Evolutionary conservation across 1,140 invertebrate genomes (phyloP), one percentile per base, ranked within the genome.

Genomic region (Sarcophaga peregrina): DNA sequence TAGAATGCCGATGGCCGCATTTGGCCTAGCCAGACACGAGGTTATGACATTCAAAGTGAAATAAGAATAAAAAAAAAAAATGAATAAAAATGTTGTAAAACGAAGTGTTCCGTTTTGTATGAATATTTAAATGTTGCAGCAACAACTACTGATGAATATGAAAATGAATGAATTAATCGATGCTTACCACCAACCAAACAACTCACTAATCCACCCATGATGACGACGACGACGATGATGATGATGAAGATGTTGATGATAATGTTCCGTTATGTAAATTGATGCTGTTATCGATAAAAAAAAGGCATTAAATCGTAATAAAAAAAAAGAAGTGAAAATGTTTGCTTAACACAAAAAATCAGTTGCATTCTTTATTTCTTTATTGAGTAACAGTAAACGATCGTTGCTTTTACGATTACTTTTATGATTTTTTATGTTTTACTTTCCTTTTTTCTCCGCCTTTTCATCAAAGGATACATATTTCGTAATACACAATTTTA

Each of bases 341-440:
- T 52, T 52, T 58, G 54, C 15, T 58, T 58, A n/a, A n/a, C n/a
- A 58, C 15, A 58, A n/a, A n/a, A 58, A 58, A 58, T 58, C 54
- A 58, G 13, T 58, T 58, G 54, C 54, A 58, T 58, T 58, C 15
- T 58, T 13, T n/a, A 37, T 37, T 37, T 37, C 1, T 37, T 13
- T n/a, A 58, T 58, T 58, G n/a, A 58, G 54, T 58, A n/a, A 58
- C 54, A 58, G n/a, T 58, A 58, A 58, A 58, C n/a, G n/a, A 58
- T 58, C 54, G 54, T 58, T 58, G 15, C 11, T 58, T 58, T 58
- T 58, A 37, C 25, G 25, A 37, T 58, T 58, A 58, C n/a, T 58
- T n/a, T 58, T 58, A 58, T 58, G 54, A 58, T 58, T 58, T n/a
- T n/a, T 58, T 58, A 58, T n/a, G 4, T 37, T 37, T 37, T 37